Conservation (phyloP, 2,797 vertebrate genomes). For the Cuniculus paca region DNA sequence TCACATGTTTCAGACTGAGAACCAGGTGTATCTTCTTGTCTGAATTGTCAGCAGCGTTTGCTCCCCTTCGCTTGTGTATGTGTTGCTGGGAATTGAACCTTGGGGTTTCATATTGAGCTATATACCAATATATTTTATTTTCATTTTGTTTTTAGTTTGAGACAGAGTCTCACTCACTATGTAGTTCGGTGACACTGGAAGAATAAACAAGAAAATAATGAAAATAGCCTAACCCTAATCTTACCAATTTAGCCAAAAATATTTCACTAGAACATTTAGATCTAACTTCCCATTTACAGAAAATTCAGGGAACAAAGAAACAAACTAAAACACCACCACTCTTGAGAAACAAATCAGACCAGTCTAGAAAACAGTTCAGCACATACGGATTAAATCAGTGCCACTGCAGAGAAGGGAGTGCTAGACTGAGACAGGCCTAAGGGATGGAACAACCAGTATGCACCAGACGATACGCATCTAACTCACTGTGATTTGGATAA, state of each 20-base stretch:
- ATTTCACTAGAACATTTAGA: not conserved
- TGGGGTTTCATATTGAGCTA: not conserved
- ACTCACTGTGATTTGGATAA: not conserved
- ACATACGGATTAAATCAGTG: not conserved
- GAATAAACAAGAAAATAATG: not conserved
- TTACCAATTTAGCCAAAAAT: not conserved
- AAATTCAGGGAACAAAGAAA: not conserved
- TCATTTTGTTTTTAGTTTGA: not conserved
- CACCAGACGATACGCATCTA: not conserved
- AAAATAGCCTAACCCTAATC: not conserved
- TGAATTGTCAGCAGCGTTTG: not conserved
- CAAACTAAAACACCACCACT: not conserved
- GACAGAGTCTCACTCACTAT: not conserved
- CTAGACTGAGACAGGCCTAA: not conserved
- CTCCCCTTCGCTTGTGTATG: not conserved
- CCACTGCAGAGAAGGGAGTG: not conserved
- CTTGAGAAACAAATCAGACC: not conserved
- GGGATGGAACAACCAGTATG: too few relatives aligned
- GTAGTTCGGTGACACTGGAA: not conserved
- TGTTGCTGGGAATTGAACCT: not conserved
- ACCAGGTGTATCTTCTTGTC: not conserved
- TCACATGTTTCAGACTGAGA: not conserved
- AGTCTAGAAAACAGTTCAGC: not conserved
- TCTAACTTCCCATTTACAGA: not conserved
- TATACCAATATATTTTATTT: not conserved